Conservation (phyloP, 2,797 vertebrate genomes). For the Fratercula arctica region DNA sequence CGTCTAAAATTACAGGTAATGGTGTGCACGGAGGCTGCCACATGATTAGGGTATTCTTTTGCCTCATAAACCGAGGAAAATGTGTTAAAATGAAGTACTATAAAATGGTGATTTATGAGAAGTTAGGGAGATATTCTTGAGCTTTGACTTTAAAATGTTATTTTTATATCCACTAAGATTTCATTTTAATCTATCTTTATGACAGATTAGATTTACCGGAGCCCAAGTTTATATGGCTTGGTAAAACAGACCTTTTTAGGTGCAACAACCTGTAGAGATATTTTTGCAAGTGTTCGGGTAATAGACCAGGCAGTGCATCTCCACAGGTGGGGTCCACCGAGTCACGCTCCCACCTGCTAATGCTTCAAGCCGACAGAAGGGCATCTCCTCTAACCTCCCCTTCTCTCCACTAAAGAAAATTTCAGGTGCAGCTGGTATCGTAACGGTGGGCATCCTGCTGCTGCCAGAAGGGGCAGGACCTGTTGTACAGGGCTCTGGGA, state of each 20-base stretch:
- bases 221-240: constrained; percentile 2
- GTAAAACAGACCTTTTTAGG: neutral
- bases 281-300: neutral
- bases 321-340: neutral
- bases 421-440: neutral
- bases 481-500: neutral
- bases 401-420: neutral
- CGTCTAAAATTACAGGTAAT: constrained; percentile 69
- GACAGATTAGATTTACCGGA: constrained; percentile 42
- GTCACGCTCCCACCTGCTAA: neutral
- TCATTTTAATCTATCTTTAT: constrained; percentile 58
- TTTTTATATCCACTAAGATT: constrained; percentile 66
- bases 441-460: neutral
- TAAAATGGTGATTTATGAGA: constrained; percentile 55
- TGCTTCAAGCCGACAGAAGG: neutral
- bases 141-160: constrained; percentile 59
- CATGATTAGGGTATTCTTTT: constrained; percentile 68
- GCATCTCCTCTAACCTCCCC: neutral
- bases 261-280: neutral
- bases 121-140: constrained; percentile 54
- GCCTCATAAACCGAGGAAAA: constrained; percentile 65
- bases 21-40: constrained; percentile 20
- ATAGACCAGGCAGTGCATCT: neutral
- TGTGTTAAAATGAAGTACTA: constrained; percentile 55
- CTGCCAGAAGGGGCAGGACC: neutral